Conservation (phyloP, 1,140 invertebrate genomes). For the Maniola jurtina region DNA sequence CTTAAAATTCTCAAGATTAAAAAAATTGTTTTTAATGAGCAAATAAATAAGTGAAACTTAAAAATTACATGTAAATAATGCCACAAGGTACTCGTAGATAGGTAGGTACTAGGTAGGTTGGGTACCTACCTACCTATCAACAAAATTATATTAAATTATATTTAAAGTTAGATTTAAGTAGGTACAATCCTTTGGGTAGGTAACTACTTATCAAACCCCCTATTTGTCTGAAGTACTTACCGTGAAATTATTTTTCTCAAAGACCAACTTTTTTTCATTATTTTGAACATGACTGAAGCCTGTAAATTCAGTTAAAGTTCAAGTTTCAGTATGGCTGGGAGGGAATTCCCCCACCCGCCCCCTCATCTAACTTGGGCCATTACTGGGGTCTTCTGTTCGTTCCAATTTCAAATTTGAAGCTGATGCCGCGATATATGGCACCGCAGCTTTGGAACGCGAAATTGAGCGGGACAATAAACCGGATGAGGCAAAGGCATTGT, state of each 20-base stretch:
- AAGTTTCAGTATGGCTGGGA: conserved; percentile 44
- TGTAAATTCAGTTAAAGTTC: conserved; percentile 54
- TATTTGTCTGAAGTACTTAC: neutral
- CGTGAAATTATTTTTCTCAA: neutral
- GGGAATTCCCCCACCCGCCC: conserved; percentile 30
- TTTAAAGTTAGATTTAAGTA: too few relatives aligned
- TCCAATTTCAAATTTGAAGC: conserved; percentile 77
- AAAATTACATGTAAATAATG: too few relatives aligned
- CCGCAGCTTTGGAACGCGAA: conserved; percentile 47
- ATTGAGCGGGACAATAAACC: conserved; percentile 28
- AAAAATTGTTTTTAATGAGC: too few relatives aligned
- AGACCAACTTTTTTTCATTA: conserved; percentile 35
- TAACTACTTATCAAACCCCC: neutral
- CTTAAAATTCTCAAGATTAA: too few relatives aligned
- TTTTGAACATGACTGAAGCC: conserved; percentile 54
- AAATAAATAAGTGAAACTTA: too few relatives aligned
- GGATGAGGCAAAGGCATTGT: conserved; percentile 21
- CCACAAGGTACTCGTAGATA: too few relatives aligned
- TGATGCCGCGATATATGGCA: conserved; percentile 63
- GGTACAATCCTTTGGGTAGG: neutral
- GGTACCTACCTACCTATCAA: too few relatives aligned
- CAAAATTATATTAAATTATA: too few relatives aligned
- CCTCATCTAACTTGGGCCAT: conserved; percentile 75
- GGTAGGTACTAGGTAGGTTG: too few relatives aligned
- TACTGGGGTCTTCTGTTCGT: conserved; percentile 72